These are phyloP conservation scores for Aythya baeri DNA, from an alignment of 2,113 vertebrate species.

Conservation along the genomic window DNA sequence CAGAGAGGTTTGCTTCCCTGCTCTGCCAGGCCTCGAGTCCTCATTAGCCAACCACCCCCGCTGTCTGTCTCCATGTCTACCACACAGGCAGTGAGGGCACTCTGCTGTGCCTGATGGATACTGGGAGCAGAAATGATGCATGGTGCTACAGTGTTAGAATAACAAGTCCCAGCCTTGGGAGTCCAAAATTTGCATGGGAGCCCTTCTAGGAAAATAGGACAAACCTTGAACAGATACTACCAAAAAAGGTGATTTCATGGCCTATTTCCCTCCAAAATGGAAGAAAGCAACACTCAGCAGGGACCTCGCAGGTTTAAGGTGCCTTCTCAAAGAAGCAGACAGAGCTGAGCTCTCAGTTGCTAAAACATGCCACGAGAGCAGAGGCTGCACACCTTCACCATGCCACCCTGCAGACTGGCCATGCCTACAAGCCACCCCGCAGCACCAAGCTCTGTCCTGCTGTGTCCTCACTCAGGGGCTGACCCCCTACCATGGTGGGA, in stretches of 20 bases:
- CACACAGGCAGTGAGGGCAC: accelerated
- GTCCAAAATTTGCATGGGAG: accelerated
- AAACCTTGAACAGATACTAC: neutral
- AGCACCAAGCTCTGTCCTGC: accelerated
- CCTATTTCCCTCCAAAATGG: neutral
- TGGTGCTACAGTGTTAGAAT: neutral
- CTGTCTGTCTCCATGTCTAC: neutral
- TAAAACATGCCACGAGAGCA: accelerated
- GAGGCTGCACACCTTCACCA: neutral
- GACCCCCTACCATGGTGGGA: neutral
- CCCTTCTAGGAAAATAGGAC: neutral
- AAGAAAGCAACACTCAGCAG: neutral
- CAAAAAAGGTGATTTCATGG: neutral
- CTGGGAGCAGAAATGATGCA: neutral
- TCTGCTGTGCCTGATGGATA: accelerated
- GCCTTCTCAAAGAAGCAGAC: neutral
- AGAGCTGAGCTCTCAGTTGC: neutral
- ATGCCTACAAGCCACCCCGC: accelerated
- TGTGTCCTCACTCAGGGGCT: neutral
- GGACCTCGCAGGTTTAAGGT: neutral
- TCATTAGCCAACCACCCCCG: accelerated
- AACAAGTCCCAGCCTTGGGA: neutral
- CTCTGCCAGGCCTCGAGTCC: neutral
- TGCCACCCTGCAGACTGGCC: neutral
- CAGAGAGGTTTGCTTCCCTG: neutral